phyloP scores from a whole-genome alignment of 1,140 invertebrate genomes.

The Araneus ventricosus region DNA sequence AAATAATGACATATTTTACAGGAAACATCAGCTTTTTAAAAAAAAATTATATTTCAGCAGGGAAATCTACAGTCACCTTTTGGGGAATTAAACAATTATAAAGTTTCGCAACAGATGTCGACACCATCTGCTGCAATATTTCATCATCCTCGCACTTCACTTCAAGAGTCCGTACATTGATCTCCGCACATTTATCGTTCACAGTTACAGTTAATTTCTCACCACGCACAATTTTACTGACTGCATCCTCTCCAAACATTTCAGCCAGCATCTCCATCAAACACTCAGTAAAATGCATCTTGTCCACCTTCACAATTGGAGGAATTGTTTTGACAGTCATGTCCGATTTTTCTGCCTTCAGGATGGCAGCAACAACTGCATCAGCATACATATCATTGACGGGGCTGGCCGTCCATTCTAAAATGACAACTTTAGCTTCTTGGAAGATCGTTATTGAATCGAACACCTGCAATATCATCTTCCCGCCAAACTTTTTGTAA shows the following conservation, averaged over 20 bases:
- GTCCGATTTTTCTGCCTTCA: constrained; percentile 66
- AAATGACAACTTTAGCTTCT: constrained; percentile 90
- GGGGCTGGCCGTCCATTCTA: constrained; percentile 97
- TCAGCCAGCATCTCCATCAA: constrained; percentile 95
- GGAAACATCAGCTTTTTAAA: not conserved
- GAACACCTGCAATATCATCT: constrained; percentile 86
- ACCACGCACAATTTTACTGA: constrained; percentile 96
- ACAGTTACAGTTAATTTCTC: constrained; percentile 93
- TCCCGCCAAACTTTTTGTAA: constrained; percentile 81
- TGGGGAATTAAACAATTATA: constrained; percentile 90
- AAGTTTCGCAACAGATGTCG: constrained; percentile 91
- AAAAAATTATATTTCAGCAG: not conserved
- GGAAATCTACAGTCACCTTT: constrained; percentile 35
- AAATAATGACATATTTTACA: no score
- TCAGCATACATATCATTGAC: constrained; percentile 99
- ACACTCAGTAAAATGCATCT: constrained; percentile 86
- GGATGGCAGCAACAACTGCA: constrained; percentile 88
- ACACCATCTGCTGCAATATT: constrained; percentile 89
- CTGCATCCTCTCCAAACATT: constrained; percentile 96
- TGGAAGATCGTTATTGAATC: constrained; percentile 89
- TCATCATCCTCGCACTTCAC: constrained; percentile 91
- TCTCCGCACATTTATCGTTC: constrained; percentile 90
- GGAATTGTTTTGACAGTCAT: constrained; percentile 60
- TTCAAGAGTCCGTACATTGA: constrained; percentile 91
- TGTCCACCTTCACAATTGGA: constrained; percentile 67